A percentile compares a stretch with the other conserved stretches of the same genome.
phyloP scores from a whole-genome alignment of 2,888 invertebrate genomes.

The Drosophila anomalipes region DNA sequence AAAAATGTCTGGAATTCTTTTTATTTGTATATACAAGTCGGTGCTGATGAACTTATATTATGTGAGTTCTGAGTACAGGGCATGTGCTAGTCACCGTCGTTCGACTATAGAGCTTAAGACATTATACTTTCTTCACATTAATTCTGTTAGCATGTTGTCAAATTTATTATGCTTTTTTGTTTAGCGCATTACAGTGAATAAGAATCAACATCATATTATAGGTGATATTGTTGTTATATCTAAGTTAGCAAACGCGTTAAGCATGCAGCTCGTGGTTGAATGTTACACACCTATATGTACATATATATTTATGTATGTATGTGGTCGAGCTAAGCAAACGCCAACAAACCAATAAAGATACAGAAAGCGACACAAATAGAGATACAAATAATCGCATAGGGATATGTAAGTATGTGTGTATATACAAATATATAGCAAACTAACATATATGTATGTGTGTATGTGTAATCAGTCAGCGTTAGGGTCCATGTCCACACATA shows the following conservation, averaged over 20 bases:
- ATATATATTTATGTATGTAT: conserved; percentile 4
- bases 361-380: conserved; percentile 24
- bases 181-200: not conserved
- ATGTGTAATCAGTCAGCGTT: conserved; percentile 13
- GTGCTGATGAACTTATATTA: not conserved
- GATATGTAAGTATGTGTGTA: not conserved
- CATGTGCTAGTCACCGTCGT: not conserved
- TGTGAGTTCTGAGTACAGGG: not conserved
- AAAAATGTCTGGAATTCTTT: not conserved
- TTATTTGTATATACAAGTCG: not conserved
- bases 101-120: not conserved
- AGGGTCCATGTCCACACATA: conserved; percentile 44
- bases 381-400: conserved; percentile 14
- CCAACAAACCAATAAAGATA: conserved; percentile 36
- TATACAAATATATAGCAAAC: not conserved
- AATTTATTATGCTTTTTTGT: not conserved
- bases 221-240: not conserved
- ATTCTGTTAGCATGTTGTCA: not conserved
- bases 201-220: not conserved
- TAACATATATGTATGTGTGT: not conserved
- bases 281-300: conserved; percentile 7
- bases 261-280: conserved; percentile 13
- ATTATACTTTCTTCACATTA: not conserved
- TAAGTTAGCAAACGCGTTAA: not conserved
- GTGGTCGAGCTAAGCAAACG: conserved; percentile 23